Evolutionary conservation across 1,140 invertebrate genomes (phyloP), one percentile per base, ranked within the genome.

Genomic region (Sycophaga agraensis): DNA sequence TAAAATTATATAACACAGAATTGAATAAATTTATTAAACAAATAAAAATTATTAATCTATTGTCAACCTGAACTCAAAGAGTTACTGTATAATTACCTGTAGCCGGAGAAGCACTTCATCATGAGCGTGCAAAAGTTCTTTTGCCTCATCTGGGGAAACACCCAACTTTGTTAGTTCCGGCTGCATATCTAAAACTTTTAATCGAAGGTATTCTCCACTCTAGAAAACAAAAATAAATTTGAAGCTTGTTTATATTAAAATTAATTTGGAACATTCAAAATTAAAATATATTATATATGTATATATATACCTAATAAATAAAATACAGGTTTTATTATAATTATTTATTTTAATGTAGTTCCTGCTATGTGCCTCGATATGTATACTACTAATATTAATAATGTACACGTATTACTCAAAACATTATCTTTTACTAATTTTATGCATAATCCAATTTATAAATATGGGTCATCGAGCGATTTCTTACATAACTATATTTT

Each of bases 161-260:
- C 93, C 94, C 40, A 97, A 84, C 66, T 88, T 87, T 66, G 92
- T 91, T 63, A 96, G 83, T 71, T 89, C 88, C 37, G 94, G 94
- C 46, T 88, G 86, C 73, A 96, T 85, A 74, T 95, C 92, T 64
- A 95, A 83, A 51, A 97, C 89, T 73, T 93, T 91, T 55, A 96
- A 82, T 73, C 91, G 86, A 66, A 94, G 84, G 84, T 88, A 91
- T 74, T 93, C 90, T 70, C 87, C 86, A 73, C 89, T 92, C 92
- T 94, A 81, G 28, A 87, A 59, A 75, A 61, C 34, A 26, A 19
- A 54, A n/a, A 53, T 2, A 2, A 24, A 40, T 4, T n/a, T n/a
- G n/a, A n/a, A n/a, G n/a, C n/a, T n/a, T n/a, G n/a, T n/a, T n/a
- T n/a, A n/a, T n/a, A n/a, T n/a, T n/a, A n/a, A n/a, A n/a, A n/a